Conservation (phyloP, 2,113 vertebrate species). For the Entomyzon cyanotis region DNA sequence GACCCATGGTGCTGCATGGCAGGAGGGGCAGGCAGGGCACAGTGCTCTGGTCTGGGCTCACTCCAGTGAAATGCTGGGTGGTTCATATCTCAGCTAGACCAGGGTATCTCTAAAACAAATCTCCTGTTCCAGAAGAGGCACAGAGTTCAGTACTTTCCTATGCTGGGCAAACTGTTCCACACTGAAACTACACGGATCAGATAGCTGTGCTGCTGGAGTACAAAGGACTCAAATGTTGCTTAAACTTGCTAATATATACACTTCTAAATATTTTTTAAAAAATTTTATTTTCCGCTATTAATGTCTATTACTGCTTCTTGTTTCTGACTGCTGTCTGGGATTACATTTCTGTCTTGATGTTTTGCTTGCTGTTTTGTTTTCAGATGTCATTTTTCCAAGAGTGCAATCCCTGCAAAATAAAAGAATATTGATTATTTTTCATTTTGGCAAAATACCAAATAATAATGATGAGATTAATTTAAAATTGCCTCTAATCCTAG, state of each 20-base stretch:
- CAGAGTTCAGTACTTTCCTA: constrained; percentile 71
- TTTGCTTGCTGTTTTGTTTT: neutral
- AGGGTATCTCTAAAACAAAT: constrained; percentile 64
- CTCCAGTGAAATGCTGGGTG: constrained; percentile 35
- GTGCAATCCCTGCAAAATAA: neutral
- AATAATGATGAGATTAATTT: constrained; percentile 6
- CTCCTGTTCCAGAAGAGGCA: constrained; percentile 61
- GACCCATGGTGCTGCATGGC: neutral
- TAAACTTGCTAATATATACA: neutral
- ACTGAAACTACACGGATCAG: constrained; percentile 37
- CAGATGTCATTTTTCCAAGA: neutral
- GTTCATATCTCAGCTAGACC: constrained; percentile 18
- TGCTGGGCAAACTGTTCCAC: constrained; percentile 29
- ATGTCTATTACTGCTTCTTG: neutral
- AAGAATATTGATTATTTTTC: neutral
- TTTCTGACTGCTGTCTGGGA: neutral
- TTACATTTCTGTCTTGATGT: neutral
- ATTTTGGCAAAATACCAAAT: neutral
- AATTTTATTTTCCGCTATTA: neutral
- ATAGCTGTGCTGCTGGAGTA: constrained; percentile 9
- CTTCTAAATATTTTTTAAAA: neutral
- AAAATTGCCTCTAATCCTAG: neutral
- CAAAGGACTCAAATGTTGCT: constrained; percentile 27
- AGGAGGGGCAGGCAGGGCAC: constrained; percentile 33
- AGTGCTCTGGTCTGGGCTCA: constrained; percentile 10